Percentiles rank a stretch among this genome's conserved stretches.
Conservation (phyloP, 2,113 vertebrate genomes). For the Acrocephalus arundinaceus region DNA sequence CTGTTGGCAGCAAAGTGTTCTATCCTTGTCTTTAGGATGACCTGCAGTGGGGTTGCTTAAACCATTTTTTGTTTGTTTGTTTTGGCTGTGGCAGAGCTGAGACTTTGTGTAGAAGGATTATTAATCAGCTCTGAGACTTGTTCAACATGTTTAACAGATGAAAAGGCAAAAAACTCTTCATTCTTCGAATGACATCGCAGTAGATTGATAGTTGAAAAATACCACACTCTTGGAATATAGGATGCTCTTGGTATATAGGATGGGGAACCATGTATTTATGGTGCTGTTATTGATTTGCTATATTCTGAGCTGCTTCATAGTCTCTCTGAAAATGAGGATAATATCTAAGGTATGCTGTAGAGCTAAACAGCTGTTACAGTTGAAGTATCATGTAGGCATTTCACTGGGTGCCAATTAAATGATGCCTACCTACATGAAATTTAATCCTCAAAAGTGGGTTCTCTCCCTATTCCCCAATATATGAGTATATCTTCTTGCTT, state of each 20-base stretch:
- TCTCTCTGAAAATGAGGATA: background rate
- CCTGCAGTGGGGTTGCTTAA: background rate
- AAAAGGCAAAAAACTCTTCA: background rate
- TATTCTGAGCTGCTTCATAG: background rate
- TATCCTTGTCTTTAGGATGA: constrained; percentile 24
- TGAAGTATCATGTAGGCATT: background rate
- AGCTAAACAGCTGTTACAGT: background rate
- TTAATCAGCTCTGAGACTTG: constrained; percentile 35
- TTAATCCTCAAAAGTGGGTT: background rate
- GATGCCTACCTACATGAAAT: background rate
- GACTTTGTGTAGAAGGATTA: background rate
- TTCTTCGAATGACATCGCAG: background rate
- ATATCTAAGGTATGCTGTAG: background rate
- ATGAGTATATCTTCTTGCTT: background rate
- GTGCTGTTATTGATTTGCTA: background rate
- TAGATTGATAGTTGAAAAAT: background rate
- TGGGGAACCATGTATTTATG: background rate
- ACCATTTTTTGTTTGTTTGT: constrained; percentile 17
- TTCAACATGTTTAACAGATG: constrained; percentile 8
- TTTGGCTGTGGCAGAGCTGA: constrained; percentile 24
- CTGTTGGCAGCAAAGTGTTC: constrained; percentile 13
- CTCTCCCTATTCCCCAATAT: background rate
- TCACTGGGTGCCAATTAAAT: background rate
- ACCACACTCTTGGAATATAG: background rate
- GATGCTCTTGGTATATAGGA: background rate